These are phyloP conservation scores for Scaptomyza graminum DNA, from an alignment of 1,140 invertebrate genomes.

Conservation along the genomic window DNA sequence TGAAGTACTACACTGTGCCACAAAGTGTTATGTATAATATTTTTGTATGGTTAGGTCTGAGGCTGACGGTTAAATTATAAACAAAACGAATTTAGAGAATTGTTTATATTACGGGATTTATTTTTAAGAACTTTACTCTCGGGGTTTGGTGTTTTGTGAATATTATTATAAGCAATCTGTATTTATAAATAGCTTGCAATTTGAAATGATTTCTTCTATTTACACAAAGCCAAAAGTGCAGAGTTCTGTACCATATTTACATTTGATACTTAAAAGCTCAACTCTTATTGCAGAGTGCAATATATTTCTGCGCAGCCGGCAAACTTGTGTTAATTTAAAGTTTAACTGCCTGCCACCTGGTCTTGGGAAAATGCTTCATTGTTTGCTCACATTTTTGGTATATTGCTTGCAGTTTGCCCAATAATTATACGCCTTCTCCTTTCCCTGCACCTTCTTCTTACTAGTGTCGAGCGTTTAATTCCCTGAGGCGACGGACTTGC, in stretches of 20 bases:
- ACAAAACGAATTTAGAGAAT: too few relatives aligned
- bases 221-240: not conserved
- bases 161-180: not conserved
- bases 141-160: too few relatives aligned
- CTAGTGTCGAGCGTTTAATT: slow-evolving; percentile 52
- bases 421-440: slow-evolving; percentile 49
- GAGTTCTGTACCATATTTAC: not conserved
- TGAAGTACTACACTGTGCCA: slow-evolving; percentile 20
- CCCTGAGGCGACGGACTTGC: slow-evolving; percentile 50
- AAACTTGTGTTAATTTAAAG: slow-evolving; percentile 26
- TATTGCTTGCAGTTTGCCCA: slow-evolving; percentile 49
- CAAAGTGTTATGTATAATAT: not conserved
- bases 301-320: not conserved
- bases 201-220: too few relatives aligned
- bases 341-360: slow-evolving; percentile 35
- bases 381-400: slow-evolving; percentile 15
- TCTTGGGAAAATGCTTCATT: slow-evolving; percentile 6
- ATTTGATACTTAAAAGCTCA: not conserved
- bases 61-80: too few relatives aligned
- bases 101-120: too few relatives aligned
- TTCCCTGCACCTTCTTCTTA: not conserved
- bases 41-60: too few relatives aligned
- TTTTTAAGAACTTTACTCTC: too few relatives aligned
- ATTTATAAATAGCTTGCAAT: too few relatives aligned
- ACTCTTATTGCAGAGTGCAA: slow-evolving; percentile 3